These are phyloP conservation scores for Galeopterus variegatus DNA, from an alignment of 2,113 vertebrate genomes.

Conservation along the genomic window DNA sequence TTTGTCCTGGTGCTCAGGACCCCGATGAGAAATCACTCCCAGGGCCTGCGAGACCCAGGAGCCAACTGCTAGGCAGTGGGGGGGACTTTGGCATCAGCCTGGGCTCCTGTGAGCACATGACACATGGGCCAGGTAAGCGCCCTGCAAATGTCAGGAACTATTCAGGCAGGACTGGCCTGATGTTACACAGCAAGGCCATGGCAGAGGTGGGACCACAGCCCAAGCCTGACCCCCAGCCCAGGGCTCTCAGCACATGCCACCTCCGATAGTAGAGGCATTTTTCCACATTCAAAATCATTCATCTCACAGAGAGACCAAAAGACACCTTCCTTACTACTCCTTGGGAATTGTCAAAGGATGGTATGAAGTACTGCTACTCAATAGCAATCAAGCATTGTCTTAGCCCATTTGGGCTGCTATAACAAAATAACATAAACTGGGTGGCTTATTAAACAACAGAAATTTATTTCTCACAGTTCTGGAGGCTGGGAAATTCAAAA, in stretches of 20 bases:
- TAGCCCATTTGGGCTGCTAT: background rate
- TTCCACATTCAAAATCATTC: conserved; percentile 28
- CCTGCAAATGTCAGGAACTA: background rate
- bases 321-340: background rate
- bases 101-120: background rate
- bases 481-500: background rate
- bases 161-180: background rate
- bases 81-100: background rate
- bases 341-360: background rate
- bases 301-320: background rate
- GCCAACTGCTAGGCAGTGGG: background rate
- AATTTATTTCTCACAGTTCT: background rate
- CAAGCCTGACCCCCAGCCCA: background rate
- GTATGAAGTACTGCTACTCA: background rate
- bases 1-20: background rate
- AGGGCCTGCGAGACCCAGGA: background rate
- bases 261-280: background rate
- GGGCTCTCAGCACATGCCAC: background rate
- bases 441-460: background rate
- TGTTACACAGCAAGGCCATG: background rate
- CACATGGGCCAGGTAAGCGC: background rate
- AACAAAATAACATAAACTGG: background rate
- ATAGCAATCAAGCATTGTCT: background rate
- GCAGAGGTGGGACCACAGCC: background rate
- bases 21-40: background rate